A percentile compares a stretch with the other conserved stretches of the same genome.
Conservation (phyloP, 2,888 invertebrate genomes). For the Folsomia candida region DNA sequence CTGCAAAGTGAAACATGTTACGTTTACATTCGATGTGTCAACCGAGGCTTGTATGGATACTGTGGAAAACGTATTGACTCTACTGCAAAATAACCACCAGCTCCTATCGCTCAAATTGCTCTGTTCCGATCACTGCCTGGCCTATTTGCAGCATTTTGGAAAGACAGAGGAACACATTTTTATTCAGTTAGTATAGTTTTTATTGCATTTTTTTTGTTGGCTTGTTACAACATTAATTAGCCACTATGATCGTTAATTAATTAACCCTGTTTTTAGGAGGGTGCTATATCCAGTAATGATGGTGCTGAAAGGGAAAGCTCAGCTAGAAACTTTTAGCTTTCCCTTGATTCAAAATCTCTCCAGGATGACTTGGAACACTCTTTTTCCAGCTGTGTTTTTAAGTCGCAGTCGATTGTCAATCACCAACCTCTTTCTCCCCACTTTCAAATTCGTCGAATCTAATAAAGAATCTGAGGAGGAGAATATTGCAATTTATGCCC, state of each 20-base stretch:
- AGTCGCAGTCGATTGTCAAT: constrained; percentile 34
- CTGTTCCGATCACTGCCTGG: constrained; percentile 41
- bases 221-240: too few species aligned
- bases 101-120: constrained; percentile 41
- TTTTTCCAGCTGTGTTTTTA: constrained; percentile 36
- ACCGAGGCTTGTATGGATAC: constrained; percentile 40
- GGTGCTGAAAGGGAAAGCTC: constrained; percentile 41
- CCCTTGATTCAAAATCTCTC: constrained; percentile 44
- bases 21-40: constrained; percentile 39
- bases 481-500: background rate
- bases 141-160: background rate
- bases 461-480: background rate
- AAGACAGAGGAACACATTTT: background rate
- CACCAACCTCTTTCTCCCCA: constrained; percentile 41
- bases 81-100: constrained; percentile 37
- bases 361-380: constrained; percentile 25
- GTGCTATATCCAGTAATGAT: constrained; percentile 40
- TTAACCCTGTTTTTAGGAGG: too few species aligned
- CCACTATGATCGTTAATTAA: too few species aligned
- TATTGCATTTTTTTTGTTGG: too few species aligned
- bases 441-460: constrained; percentile 30
- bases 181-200: background rate
- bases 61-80: constrained; percentile 37
- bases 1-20: constrained; percentile 40
- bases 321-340: constrained; percentile 47